phyloP scores from a whole-genome alignment of 2,888 invertebrate genomes.

The Tipula unca region DNA sequence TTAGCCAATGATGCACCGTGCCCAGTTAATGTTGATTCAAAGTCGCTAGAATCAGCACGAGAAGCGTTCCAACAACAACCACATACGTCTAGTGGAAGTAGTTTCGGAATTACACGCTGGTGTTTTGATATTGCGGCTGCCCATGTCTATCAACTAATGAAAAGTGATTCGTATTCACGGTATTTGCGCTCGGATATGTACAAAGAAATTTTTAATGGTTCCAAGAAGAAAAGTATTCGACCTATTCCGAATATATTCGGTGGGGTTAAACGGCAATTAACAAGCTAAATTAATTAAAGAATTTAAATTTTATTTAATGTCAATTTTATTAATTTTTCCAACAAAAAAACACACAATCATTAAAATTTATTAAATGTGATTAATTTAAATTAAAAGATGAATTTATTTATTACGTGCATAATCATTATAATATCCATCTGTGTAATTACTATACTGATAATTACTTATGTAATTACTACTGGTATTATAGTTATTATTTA shows the following conservation, averaged over 20 bases:
- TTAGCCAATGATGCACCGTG: constrained; percentile 89
- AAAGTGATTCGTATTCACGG: constrained; percentile 96
- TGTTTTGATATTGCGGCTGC: constrained; percentile 97
- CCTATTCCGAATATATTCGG: constrained; percentile 43
- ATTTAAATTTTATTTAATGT: neutral
- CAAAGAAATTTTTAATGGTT: constrained; percentile 91
- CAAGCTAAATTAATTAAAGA: neutral
- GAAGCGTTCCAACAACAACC: constrained; percentile 49
- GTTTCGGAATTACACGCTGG: constrained; percentile 74
- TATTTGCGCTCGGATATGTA: constrained; percentile 98
- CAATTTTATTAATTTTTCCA: neutral
- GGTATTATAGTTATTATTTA: neutral
- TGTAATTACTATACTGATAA: neutral
- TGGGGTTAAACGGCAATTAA: constrained; percentile 34
- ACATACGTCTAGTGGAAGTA: neutral
- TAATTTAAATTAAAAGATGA: neutral
- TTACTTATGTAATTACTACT: neutral
- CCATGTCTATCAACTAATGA: constrained; percentile 98
- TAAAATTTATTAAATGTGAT: neutral
- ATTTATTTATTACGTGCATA: neutral
- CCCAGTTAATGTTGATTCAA: constrained; percentile 95
- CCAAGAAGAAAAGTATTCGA: constrained; percentile 82
- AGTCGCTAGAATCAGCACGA: constrained; percentile 75
- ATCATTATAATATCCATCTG: neutral
- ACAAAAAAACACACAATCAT: neutral